These are phyloP conservation scores for Conger conger DNA, from an alignment of 2,113 vertebrate species.

Conservation along the genomic window DNA sequence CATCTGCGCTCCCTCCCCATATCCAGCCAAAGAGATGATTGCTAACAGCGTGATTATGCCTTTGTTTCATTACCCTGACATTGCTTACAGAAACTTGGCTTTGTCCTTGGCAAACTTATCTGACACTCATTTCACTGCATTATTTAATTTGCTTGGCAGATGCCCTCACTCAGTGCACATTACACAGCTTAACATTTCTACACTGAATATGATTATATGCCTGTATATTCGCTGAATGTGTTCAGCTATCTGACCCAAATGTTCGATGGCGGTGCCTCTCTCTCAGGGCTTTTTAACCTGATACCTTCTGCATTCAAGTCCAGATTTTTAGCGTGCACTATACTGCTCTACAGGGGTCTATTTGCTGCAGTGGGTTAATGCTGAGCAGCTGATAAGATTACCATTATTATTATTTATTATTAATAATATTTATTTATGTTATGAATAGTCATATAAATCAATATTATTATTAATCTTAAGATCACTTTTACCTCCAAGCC, in stretches of 20 bases:
- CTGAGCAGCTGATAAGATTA: background rate
- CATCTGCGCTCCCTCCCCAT: constrained; percentile 23
- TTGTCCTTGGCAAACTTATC: constrained; percentile 22
- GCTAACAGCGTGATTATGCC: constrained; percentile 37
- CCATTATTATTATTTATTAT: too few relatives aligned
- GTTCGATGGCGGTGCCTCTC: background rate
- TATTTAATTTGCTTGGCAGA: background rate
- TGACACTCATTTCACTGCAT: background rate
- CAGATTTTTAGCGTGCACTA: background rate
- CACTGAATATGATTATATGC: background rate
- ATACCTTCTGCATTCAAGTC: background rate
- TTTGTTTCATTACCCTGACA: constrained; percentile 36
- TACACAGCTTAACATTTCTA: background rate
- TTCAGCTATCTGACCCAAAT: background rate
- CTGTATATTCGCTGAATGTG: background rate
- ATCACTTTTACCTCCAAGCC: background rate
- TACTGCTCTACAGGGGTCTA: background rate
- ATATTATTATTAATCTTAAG: too few relatives aligned
- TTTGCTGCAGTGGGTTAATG: background rate
- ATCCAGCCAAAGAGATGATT: constrained; percentile 32
- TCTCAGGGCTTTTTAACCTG: background rate
- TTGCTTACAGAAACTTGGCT: constrained; percentile 22
- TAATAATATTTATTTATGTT: too few relatives aligned
- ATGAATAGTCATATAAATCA: too few relatives aligned
- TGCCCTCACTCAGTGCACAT: background rate